These are phyloP conservation scores for Amblyjoppa proteus DNA, from an alignment of 2,888 invertebrate genomes.

Conservation along the genomic window DNA sequence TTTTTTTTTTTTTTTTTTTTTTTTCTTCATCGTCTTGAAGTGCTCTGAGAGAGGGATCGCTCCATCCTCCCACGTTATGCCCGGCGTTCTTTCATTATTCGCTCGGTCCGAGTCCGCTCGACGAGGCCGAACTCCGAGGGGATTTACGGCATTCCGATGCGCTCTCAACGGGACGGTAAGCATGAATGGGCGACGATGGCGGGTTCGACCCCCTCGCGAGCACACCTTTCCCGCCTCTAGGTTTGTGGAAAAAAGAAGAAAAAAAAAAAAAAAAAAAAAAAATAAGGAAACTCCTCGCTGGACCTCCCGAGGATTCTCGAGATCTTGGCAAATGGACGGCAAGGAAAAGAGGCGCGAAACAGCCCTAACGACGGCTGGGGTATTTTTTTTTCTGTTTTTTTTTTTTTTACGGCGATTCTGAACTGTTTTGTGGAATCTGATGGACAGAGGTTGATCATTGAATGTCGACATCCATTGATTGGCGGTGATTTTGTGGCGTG, in stretches of 20 bases:
- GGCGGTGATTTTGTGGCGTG: no score
- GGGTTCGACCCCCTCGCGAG: slow-evolving; percentile 34
- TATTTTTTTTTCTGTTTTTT: no score
- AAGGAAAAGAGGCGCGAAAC: no score
- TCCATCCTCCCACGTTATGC: slow-evolving; percentile 64
- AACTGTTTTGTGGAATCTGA: no score
- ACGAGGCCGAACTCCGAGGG: slow-evolving; percentile 57
- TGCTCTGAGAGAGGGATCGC: background rate
- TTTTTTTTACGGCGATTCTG: no score
- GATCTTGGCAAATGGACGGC: background rate
- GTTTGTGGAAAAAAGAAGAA: slow-evolving; percentile 28
- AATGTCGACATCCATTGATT: no score
- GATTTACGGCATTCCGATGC: slow-evolving; percentile 79
- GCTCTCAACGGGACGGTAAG: slow-evolving; percentile 63
- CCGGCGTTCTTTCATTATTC: slow-evolving; percentile 44
- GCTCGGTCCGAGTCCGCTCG: slow-evolving; percentile 57
- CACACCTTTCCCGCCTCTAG: background rate
- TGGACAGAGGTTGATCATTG: no score
- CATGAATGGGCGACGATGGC: slow-evolving; percentile 75
- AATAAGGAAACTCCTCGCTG: background rate
- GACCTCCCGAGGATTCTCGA: slow-evolving; percentile 44
- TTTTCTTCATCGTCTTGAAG: no score
- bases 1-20: no score
- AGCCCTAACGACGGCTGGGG: no score
- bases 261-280: no score